Percentiles rank a stretch among this genome's conserved stretches.
These are phyloP conservation scores for Flexamia atlantica DNA, from an alignment of 2,888 invertebrate genomes.

Conservation along the genomic window DNA sequence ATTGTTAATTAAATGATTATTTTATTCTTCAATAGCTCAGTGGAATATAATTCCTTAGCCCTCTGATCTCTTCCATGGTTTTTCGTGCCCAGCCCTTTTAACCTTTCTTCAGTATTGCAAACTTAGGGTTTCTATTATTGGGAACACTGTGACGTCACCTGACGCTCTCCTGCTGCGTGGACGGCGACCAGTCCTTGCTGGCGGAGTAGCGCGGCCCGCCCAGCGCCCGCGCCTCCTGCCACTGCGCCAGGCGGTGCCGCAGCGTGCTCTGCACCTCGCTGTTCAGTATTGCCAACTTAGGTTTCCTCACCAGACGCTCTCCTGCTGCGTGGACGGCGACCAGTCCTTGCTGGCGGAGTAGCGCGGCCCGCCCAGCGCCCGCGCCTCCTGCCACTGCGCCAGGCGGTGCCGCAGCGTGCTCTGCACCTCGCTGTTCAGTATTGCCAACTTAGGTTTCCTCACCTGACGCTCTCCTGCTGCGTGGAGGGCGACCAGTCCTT, in stretches of 20 bases:
- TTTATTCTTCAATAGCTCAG: too few relatives aligned
- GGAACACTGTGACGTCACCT: too few relatives aligned
- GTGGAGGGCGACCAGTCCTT: constrained; percentile 85
- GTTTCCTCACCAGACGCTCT: constrained; percentile 74
- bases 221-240: constrained; percentile 81
- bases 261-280: too few relatives aligned
- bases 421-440: constrained; percentile 93
- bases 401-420: constrained; percentile 90
- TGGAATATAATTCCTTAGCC: too few relatives aligned
- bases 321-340: constrained; percentile 77
- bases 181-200: constrained; percentile 87
- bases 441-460: too few relatives aligned
- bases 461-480: constrained; percentile 74
- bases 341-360: constrained; percentile 87
- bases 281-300: too few relatives aligned
- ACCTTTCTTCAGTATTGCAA: too few relatives aligned
- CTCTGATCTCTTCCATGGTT: too few relatives aligned
- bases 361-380: constrained; percentile 79
- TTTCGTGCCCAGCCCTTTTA: too few relatives aligned
- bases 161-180: constrained; percentile 73
- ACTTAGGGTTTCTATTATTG: too few relatives aligned
- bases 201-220: constrained; percentile 80
- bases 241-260: constrained; percentile 87
- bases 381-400: constrained; percentile 82
- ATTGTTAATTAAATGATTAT: too few relatives aligned